Percentiles rank a stretch among this genome's conserved stretches.
These are phyloP conservation scores for Cyanoliseus patagonus DNA, from an alignment of 2,113 vertebrate genomes.

Conservation along the genomic window DNA sequence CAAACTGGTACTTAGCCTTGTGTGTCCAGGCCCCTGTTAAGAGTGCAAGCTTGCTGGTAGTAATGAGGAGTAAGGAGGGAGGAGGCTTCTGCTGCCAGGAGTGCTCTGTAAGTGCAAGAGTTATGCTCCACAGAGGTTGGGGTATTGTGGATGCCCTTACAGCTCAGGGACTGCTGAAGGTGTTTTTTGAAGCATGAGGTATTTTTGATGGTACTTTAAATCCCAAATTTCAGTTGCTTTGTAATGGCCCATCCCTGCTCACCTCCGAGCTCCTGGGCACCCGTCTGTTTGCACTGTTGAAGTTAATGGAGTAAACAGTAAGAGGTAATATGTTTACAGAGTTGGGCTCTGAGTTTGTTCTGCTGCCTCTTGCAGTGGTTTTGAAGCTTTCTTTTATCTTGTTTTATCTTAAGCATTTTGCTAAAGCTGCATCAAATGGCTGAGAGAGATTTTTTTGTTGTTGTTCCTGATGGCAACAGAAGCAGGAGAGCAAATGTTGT, in stretches of 20 bases:
- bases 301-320: background rate
- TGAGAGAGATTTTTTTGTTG: background rate
- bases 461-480: constrained; percentile 11
- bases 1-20: background rate
- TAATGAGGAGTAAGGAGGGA: background rate
- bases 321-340: background rate
- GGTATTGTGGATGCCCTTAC: background rate
- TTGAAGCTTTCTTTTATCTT: background rate
- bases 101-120: background rate
- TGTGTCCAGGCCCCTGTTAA: fast-evolving
- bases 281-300: background rate
- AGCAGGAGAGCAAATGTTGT: constrained; percentile 58
- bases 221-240: background rate
- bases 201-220: background rate
- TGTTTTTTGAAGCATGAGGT: background rate
- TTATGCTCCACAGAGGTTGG: background rate
- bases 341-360: background rate
- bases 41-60: background rate
- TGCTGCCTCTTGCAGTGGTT: background rate
- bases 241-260: background rate
- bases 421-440: background rate
- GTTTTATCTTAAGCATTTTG: background rate
- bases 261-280: background rate
- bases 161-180: background rate
- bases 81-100: background rate